A percentile compares a stretch with the other conserved stretches of the same genome.
Evolutionary conservation across 2,888 invertebrate species (phyloP).

Genomic region (Archips xylosteana): DNA sequence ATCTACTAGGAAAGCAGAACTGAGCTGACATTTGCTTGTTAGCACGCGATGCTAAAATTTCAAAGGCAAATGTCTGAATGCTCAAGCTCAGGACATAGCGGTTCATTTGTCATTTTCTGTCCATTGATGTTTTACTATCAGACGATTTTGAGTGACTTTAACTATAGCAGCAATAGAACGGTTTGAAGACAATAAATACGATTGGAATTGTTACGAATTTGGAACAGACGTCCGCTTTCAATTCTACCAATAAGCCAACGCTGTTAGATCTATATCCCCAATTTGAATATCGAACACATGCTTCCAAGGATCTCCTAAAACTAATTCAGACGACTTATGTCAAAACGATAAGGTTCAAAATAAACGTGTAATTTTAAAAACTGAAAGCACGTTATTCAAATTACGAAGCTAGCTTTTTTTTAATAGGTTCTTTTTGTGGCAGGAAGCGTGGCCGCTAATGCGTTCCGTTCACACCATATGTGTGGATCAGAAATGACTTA

Average conservation of each 20-base stretch:
- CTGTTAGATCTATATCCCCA: constrained; percentile 57
- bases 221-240: constrained; percentile 68
- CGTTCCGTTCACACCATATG: constrained; percentile 75
- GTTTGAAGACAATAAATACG: constrained; percentile 27
- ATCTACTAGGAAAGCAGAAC: constrained; percentile 35
- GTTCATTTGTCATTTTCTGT: constrained; percentile 16
- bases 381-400: constrained; percentile 59
- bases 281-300: constrained; percentile 67
- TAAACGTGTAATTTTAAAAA: constrained; percentile 15
- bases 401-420: constrained; percentile 57
- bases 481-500: constrained; percentile 67
- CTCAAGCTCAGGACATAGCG: constrained; percentile 22
- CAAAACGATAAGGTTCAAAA: constrained; percentile 33
- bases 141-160: neutral
- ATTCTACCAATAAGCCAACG: constrained; percentile 65
- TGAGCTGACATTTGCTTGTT: constrained; percentile 37
- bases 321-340: constrained; percentile 22
- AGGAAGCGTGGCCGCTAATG: constrained; percentile 70
- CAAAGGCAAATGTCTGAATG: constrained; percentile 29
- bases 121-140: constrained; percentile 30
- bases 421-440: constrained; percentile 54
- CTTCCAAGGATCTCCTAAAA: constrained; percentile 51
- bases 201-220: constrained; percentile 63
- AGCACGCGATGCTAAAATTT: constrained; percentile 41
- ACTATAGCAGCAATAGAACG: constrained; percentile 52